Evolutionary conservation across 2,113 vertebrate genomes (phyloP).

Genomic region (Thamnophis sirtalis): DNA sequence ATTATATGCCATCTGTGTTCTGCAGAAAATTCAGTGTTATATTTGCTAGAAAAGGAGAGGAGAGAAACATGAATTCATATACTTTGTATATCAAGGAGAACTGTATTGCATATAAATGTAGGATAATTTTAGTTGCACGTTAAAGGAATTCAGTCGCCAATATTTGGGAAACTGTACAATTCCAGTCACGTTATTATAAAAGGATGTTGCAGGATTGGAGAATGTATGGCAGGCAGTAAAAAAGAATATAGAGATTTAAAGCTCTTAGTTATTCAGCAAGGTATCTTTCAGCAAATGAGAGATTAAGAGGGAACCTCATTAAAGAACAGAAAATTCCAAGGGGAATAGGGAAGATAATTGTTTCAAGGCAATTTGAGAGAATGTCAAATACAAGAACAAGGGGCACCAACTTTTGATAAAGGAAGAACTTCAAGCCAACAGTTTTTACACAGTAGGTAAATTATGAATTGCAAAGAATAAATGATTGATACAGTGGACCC

Average conservation of each 20-base stretch:
- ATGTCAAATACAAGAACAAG: slow-evolving; percentile 50
- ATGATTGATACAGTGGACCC: neutral
- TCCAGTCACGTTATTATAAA: slow-evolving; percentile 42
- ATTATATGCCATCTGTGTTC: neutral
- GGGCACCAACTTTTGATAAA: slow-evolving; percentile 45
- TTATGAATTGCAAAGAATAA: neutral
- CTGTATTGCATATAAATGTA: slow-evolving; percentile 19
- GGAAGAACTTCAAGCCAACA: slow-evolving; percentile 40
- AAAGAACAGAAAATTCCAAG: slow-evolving; percentile 39
- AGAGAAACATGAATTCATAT: neutral
- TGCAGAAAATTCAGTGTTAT: neutral
- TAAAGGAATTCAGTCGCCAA: neutral
- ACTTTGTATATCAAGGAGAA: slow-evolving; percentile 14
- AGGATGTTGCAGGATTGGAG: slow-evolving; percentile 14
- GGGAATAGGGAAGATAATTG: slow-evolving; percentile 52
- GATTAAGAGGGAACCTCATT: slow-evolving; percentile 51
- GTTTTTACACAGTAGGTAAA: slow-evolving; percentile 37
- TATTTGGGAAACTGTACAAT: slow-evolving; percentile 20
- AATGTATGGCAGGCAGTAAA: slow-evolving; percentile 3
- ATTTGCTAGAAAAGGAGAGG: neutral
- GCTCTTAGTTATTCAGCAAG: slow-evolving; percentile 53
- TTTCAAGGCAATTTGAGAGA: slow-evolving; percentile 59
- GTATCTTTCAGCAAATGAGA: slow-evolving; percentile 55
- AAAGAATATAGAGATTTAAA: neutral
- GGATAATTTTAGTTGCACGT: slow-evolving; percentile 12